These are phyloP conservation scores for Spilarctia lutea DNA, from an alignment of 2,888 invertebrate species.

Conservation along the genomic window DNA sequence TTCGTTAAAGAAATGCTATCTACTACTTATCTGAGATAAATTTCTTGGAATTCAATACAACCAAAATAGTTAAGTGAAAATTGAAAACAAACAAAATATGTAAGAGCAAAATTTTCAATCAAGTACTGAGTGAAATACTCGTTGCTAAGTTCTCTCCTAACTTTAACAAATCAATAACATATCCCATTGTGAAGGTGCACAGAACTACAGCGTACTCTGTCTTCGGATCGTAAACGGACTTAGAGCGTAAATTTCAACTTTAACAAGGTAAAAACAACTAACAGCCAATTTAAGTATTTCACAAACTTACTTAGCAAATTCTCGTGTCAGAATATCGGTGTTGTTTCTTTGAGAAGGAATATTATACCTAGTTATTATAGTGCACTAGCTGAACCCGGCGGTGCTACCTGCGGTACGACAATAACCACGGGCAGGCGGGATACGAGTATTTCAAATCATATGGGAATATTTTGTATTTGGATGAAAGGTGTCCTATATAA, in stretches of 20 bases:
- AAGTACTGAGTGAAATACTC: not conserved
- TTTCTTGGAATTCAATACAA: not conserved
- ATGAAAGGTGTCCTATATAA: too few relatives aligned
- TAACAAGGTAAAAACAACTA: conserved; percentile 70
- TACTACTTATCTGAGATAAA: not conserved
- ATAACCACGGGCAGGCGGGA: too few relatives aligned
- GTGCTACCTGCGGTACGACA: too few relatives aligned
- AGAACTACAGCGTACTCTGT: conserved; percentile 23
- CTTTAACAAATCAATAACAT: conserved; percentile 24
- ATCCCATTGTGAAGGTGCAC: conserved; percentile 17
- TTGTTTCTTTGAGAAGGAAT: too few relatives aligned
- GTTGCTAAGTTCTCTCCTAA: not conserved
- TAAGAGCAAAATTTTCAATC: not conserved
- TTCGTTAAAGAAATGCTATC: too few relatives aligned
- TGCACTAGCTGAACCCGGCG: too few relatives aligned
- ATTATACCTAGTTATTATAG: too few relatives aligned
- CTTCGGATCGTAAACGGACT: conserved; percentile 23
- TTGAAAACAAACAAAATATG: not conserved
- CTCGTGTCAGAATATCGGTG: conserved; percentile 5
- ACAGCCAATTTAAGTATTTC: conserved; percentile 80
- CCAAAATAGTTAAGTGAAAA: not conserved
- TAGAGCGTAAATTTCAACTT: conserved; percentile 58
- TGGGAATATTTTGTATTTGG: too few relatives aligned
- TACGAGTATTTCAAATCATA: too few relatives aligned
- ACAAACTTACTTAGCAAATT: conserved; percentile 21